Percentiles rank a stretch among this genome's conserved stretches.
Conservation (phyloP, 37 sponge, comb jelly and placozoan species). For the Ephydatia muelleri region DNA sequence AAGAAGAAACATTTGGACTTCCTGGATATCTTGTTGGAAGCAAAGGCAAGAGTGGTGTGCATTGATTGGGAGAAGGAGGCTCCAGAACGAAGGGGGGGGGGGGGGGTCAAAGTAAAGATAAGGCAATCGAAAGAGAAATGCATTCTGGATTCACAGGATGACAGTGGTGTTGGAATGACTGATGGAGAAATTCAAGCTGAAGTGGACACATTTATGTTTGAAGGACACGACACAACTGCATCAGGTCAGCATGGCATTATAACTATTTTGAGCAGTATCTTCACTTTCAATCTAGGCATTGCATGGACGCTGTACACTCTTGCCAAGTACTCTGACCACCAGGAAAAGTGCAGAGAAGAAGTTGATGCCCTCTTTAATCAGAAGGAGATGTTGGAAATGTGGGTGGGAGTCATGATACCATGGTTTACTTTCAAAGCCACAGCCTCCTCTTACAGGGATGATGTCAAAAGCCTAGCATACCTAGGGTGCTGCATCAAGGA, state of each 20-base stretch:
- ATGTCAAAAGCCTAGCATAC: constrained; percentile 56
- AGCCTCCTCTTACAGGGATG: constrained; percentile 56
- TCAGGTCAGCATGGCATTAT: constrained; percentile 26
- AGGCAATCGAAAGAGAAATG: neutral
- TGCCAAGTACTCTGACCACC: constrained; percentile 81
- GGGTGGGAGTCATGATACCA: neutral
- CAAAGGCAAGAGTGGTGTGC: constrained; percentile 19
- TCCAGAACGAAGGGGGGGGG: neutral
- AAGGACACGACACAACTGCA: constrained; percentile 95
- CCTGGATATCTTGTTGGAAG: constrained; percentile 73
- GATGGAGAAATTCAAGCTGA: constrained; percentile 86
- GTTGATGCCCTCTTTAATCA: constrained; percentile 76
- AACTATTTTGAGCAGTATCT: neutral
- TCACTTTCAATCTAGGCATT: constrained; percentile 33
- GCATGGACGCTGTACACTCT: constrained; percentile 89
- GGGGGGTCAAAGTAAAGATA: neutral
- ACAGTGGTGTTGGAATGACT: constrained; percentile 61
- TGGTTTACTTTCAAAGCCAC: neutral
- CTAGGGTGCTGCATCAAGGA: constrained; percentile 86
- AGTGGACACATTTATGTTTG: constrained; percentile 95
- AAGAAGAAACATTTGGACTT: constrained; percentile 67
- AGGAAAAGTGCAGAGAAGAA: constrained; percentile 77
- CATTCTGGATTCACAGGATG: constrained; percentile 38
- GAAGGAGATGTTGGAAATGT: constrained; percentile 62
- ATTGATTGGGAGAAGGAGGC: neutral